Base-by-base conservation (phyloP, 2,888 invertebrate species). In the Hybos culiciformis region DNA sequence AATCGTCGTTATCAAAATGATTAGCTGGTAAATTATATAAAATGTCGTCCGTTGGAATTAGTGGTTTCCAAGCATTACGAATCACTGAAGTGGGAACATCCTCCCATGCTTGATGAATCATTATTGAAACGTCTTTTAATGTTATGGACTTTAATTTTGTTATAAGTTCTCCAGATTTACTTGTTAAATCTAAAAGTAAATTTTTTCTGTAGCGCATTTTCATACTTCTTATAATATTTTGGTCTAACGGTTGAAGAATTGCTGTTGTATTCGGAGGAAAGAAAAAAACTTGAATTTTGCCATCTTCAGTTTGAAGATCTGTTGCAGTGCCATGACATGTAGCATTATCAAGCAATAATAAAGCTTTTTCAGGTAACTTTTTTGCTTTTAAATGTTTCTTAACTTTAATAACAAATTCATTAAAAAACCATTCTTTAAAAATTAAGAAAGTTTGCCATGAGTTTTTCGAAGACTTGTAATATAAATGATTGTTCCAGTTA, bases 261-360 rank as follows among this genome's bases (percentile, higher is more conserved):
- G 26, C 18, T 29, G 38, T 38, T 5, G 12, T 14, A 38, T 24
- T 38, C 12, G 38, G 38, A 11, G 38, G 38, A 24, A 38, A 18
- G 18, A 12, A 34, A 12, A 18, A 18, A 6, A 18, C 18, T 9
- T 4, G 4, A 19, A 34, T 34, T 5, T 20, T 12, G 5, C 34
- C 34, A 34, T 34, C 19, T 34, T 18, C 12, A 4, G 18, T 34
- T 4, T 12, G 9, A 8, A 34, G 32, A 14, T 32, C 15, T 17
- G 14, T 17, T 32, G 8, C 18, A 18, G 34, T 9, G 11, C 9
- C 18, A n/a, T 34, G 34, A 5, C 12, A 20, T 2, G 18, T 17
- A 18, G 34, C 34, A 19, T 34, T 34, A n/a, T 34, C 34, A 5
- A 34, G 11, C 4, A 34, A 5, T 11, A 34, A 12, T 11, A 34